Conservation (phyloP, 2,113 vertebrate species). For the Sylvietta virens region DNA sequence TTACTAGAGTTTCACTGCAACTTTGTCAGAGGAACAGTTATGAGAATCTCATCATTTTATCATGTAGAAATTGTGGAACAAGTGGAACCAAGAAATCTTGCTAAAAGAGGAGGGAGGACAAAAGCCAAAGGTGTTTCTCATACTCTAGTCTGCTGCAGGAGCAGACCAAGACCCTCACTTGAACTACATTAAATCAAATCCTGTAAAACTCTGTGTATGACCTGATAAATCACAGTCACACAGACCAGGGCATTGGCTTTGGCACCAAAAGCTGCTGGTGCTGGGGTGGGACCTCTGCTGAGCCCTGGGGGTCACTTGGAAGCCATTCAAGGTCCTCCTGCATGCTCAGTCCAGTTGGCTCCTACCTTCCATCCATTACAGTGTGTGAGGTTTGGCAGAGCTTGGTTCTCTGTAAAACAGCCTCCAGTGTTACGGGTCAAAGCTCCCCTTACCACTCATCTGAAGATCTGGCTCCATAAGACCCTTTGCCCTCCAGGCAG, state of each 20-base stretch:
- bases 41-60: not conserved
- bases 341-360: not conserved
- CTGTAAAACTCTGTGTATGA: not conserved
- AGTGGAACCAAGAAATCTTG: not conserved
- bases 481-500: not conserved
- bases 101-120: not conserved
- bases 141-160: not conserved
- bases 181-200: not conserved
- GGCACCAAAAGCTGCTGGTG: not conserved
- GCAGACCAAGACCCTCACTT: not conserved
- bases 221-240: not conserved
- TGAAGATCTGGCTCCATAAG: not conserved
- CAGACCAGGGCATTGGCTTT: not conserved
- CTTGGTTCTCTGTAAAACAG: not conserved
- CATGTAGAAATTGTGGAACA: not conserved
- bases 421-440: fast-evolving
- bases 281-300: not conserved
- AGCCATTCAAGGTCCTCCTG: not conserved
- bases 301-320: not conserved
- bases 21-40: not conserved
- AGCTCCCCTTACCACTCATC: not conserved
- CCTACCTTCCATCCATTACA: not conserved
- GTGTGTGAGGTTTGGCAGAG: not conserved
- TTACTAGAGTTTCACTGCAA: not conserved
- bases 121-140: not conserved